Evolutionary conservation across 2,113 vertebrate genomes (phyloP), one percentile per base, ranked within the genome.

Genomic region (Glaucomys volans): DNA sequence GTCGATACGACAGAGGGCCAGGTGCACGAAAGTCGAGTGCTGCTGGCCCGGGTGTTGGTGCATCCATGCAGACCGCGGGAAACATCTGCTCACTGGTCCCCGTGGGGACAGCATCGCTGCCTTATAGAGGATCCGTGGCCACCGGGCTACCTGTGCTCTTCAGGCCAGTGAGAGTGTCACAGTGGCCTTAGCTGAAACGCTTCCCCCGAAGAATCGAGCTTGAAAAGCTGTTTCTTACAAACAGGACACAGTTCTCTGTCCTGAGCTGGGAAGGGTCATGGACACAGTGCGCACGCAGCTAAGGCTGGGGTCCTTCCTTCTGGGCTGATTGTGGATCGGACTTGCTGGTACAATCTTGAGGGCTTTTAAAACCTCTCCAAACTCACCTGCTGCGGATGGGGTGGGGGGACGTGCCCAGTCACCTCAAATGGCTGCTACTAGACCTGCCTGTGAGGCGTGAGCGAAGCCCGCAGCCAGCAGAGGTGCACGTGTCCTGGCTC

Each of bases 11-110:
- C 94, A 95, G 94, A 92, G 72, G 94, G 32, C 95, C 96, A 93
- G 97, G 88, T 96, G 96, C 95, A 95, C 66, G 96, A 64, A 77
- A 90, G 94, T 85, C 50, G 76, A 87, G 37, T 30, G 75, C 66
- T 91, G 94, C 94, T 91, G 94, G 96, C 67, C 88, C 32, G 54
- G 97, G 85, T 91, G 95, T 96, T 83, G 52, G 85, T 72, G 66
- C 84, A 64, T 97, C 95, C 95, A 77, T 80, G 94, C 90, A 88
- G 88, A 74, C 87, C 85, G 82, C 82, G 90, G 92, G 92, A n/a
- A 97, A 97, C 96, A 97, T 96, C 97, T 95, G 92, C 90, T 98
- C 96, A 82, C 92, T 54, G 1, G 52, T 2, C 52, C 52, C 14
- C 13, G 52, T 4, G 52, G 52, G 52, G 52, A 2, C 12, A 16